Evolutionary conservation across 2,113 vertebrate species (phyloP).

Genomic region (Formicarius rufipectus): DNA sequence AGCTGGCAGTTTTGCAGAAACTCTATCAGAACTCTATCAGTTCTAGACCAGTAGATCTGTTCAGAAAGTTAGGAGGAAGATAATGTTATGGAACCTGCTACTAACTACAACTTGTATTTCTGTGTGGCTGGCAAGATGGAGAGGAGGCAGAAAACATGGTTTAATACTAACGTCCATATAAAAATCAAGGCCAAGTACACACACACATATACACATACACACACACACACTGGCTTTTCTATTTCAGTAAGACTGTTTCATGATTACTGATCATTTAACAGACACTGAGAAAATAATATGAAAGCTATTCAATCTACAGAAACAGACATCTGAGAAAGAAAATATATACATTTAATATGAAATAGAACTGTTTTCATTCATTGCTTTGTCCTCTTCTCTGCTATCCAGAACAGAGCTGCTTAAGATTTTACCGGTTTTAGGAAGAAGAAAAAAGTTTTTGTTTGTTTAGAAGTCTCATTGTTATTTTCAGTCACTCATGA

Average conservation of each 20-base stretch:
- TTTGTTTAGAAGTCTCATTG: not conserved
- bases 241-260: not conserved
- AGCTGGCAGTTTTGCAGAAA: not conserved
- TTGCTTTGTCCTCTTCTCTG: not conserved
- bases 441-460: not conserved
- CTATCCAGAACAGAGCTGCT: not conserved
- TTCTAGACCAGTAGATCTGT: not conserved
- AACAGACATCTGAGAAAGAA: not conserved
- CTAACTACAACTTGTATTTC: not conserved
- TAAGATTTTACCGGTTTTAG: not conserved
- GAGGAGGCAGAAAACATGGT: not conserved
- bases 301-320: not conserved
- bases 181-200: not conserved
- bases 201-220: not conserved
- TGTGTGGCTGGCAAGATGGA: too few species aligned
- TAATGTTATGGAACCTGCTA: not conserved
- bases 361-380: not conserved
- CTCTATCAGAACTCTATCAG: not conserved
- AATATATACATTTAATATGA: not conserved
- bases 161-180: rapidly evolving
- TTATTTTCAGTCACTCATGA: not conserved
- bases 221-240: not conserved
- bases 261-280: not conserved
- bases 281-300: not conserved
- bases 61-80: not conserved